Evolutionary conservation across 2,113 vertebrate genomes (phyloP).

Genomic region (Phalacrocorax carbo): DNA sequence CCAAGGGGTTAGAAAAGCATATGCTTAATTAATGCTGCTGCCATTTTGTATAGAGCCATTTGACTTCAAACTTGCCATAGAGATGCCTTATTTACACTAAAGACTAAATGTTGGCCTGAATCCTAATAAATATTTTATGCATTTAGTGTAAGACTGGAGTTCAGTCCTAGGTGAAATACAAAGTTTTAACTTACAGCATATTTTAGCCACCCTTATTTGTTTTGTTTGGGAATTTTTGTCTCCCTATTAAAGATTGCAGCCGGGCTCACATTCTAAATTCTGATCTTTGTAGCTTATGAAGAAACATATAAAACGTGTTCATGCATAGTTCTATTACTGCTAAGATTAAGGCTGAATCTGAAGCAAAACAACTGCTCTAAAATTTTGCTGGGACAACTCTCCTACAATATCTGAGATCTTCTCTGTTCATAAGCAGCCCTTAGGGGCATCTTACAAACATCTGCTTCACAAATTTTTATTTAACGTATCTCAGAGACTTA

Average conservation of each 20-base stretch:
- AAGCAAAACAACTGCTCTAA: neutral
- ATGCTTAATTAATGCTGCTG: slow-evolving; percentile 44
- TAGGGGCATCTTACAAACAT: neutral
- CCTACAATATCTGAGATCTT: neutral
- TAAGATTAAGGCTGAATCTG: neutral
- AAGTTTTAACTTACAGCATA: neutral
- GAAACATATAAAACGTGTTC: neutral
- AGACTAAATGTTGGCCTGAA: slow-evolving; percentile 44
- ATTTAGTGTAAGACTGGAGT: neutral
- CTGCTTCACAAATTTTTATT: neutral
- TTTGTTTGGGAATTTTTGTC: neutral
- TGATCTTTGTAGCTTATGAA: neutral
- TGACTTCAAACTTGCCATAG: slow-evolving; percentile 34
- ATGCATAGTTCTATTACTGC: neutral
- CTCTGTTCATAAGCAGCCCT: neutral
- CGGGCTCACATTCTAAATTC: neutral
- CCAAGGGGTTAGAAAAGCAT: slow-evolving; percentile 16
- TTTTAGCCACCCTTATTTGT: neutral
- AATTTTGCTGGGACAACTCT: neutral
- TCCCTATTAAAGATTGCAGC: neutral
- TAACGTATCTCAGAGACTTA: neutral
- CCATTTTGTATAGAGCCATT: slow-evolving; percentile 34
- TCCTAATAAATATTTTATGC: slow-evolving; percentile 33
- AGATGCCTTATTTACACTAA: slow-evolving; percentile 47
- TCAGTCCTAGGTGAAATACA: neutral